phyloP scores from a whole-genome alignment of 2,113 vertebrate genomes.

The Fulmarus glacialis region DNA sequence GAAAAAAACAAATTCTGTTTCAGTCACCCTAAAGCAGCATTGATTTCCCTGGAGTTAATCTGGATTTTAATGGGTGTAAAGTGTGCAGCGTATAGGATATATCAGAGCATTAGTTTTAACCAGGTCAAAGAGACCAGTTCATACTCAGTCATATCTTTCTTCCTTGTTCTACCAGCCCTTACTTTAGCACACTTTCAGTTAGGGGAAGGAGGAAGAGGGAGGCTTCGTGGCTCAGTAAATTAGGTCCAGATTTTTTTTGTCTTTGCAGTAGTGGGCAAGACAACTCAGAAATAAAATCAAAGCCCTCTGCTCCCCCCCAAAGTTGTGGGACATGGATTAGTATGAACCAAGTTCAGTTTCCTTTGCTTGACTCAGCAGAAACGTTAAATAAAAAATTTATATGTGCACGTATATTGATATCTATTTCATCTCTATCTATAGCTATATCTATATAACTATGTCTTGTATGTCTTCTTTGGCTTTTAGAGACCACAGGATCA shows the following conservation, averaged over 20 bases:
- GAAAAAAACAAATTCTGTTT: background rate
- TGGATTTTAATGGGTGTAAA: background rate
- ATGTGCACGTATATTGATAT: background rate
- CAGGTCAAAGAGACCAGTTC: background rate
- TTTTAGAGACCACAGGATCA: background rate
- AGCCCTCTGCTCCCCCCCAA: background rate
- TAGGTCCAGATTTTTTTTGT: background rate
- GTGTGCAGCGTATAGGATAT: background rate
- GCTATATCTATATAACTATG: background rate
- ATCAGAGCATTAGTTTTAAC: background rate
- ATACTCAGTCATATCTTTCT: background rate
- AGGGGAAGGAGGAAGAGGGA: background rate
- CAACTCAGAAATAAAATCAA: slow-evolving; percentile 43
- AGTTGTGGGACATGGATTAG: slow-evolving; percentile 6
- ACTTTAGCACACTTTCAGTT: slow-evolving; percentile 20
- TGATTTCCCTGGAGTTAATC: background rate
- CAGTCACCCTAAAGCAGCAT: background rate
- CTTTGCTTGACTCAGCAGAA: background rate
- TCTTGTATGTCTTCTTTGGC: background rate
- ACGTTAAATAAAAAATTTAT: background rate
- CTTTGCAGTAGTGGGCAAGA: background rate
- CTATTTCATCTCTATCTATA: background rate
- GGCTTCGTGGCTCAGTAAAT: slow-evolving; percentile 40
- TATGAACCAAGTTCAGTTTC: background rate
- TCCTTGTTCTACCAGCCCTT: background rate